Base-by-base conservation (phyloP, 2,888 invertebrate genomes). In the Melanostoma mellinum region DNA sequence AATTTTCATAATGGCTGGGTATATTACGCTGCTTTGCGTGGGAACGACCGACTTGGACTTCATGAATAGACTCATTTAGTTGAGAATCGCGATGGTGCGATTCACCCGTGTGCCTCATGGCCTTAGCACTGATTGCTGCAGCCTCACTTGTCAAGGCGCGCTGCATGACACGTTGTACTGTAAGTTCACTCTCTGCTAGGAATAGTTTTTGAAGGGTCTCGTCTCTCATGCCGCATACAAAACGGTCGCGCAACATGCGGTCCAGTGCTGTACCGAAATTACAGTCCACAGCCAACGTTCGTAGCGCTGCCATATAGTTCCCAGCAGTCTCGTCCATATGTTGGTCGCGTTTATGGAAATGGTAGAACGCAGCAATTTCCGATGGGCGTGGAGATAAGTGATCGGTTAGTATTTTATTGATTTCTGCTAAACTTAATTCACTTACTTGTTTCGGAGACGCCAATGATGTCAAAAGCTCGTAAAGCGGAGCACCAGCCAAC, bases 401-500 rank as follows among this genome's bases (percentile, higher is more conserved):
- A 44, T 69, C 63, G n/a, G 75, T 67, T 33, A 75, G 32, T 9
- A 50, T 8, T 6, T 50, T 6, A 32, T 77, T 73, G 8, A 81
- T 75, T 35, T 68, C 68, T 6, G 36, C 30, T n/a, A 80, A 36
- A 55, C 35, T 60, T 9, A 78, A 38, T 50, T 56, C 68, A 76
- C 79, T 79, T 10, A 72, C 81, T 76, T 67, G 53, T 30, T 38
- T 68, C 5, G 71, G 79, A 9, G 74, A 75, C 30, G 61, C 78
- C 75, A 85, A 79, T 80, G 79, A 73, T 33, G 76, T 55, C 76
- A 85, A 44, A 42, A 80, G 73, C 10, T 82, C 85, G 33, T 69
- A 85, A n/a, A 85, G 65, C 5, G 44, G 68, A 32, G 85, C 65
- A 2, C 80, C 69, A n/a, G 76, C 68, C n/a, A 65, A 9, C 38